Evolutionary conservation across 2,888 invertebrate genomes (phyloP).

Genomic region (Andrena praecox): DNA sequence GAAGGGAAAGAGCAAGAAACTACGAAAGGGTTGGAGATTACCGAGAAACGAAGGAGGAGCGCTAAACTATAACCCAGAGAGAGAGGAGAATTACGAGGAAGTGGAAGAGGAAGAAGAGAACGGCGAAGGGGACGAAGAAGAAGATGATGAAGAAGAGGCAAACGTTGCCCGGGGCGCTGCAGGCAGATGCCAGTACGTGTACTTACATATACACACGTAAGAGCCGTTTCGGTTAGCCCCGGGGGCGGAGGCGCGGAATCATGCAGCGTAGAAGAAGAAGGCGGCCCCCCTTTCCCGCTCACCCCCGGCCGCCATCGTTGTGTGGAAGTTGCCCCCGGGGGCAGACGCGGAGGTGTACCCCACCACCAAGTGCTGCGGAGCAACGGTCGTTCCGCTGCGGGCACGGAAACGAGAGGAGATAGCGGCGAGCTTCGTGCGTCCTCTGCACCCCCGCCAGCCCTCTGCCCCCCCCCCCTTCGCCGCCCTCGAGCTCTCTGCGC

Average conservation of each 20-base stretch:
- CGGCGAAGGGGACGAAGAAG: slow-evolving; percentile 21
- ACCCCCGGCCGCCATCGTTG: slow-evolving; percentile 57
- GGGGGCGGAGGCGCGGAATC: slow-evolving; percentile 77
- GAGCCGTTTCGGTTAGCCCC: slow-evolving; percentile 79
- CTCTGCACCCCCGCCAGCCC: slow-evolving; percentile 42
- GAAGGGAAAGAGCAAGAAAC: background rate
- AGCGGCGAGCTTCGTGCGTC: slow-evolving; percentile 72
- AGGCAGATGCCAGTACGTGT: slow-evolving; percentile 72
- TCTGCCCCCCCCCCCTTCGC: slow-evolving; percentile 8
- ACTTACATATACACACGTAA: slow-evolving; percentile 56
- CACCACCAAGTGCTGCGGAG: slow-evolving; percentile 67
- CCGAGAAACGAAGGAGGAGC: too few species aligned
- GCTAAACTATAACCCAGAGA: slow-evolving; percentile 1
- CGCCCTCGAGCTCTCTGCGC: slow-evolving; percentile 15
- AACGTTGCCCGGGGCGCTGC: slow-evolving; percentile 77
- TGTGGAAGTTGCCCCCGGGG: slow-evolving; percentile 65
- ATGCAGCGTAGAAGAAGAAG: slow-evolving; percentile 77
- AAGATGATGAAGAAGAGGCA: slow-evolving; percentile 65
- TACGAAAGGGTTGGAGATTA: too few species aligned
- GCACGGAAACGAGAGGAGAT: slow-evolving; percentile 81
- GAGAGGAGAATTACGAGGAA: slow-evolving; percentile 6
- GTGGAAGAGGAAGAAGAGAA: slow-evolving; percentile 19
- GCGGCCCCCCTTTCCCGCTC: slow-evolving; percentile 58
- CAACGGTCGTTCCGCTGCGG: slow-evolving; percentile 75
- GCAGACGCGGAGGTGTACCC: slow-evolving; percentile 68